These are phyloP conservation scores for Enteromius paludinosus DNA, from an alignment of 2,797 vertebrate species.

Conservation along the genomic window DNA sequence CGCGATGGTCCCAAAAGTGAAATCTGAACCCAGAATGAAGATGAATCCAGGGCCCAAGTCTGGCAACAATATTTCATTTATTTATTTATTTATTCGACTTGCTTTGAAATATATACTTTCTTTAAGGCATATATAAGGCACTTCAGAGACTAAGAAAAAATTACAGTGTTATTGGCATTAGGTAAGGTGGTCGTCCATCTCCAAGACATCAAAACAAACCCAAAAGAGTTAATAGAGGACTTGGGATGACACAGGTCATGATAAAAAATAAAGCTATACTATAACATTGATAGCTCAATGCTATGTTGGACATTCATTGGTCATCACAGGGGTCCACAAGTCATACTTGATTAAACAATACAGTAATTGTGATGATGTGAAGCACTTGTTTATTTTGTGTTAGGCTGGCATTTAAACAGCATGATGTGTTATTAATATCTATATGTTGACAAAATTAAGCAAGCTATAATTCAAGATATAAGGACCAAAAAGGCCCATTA, in stretches of 20 bases:
- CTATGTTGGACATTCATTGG: not conserved
- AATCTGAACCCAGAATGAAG: slow-evolving; percentile 47
- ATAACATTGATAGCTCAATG: not conserved
- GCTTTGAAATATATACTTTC: slow-evolving; percentile 15
- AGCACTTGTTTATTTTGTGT: not conserved
- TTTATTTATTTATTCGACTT: slow-evolving; percentile 40
- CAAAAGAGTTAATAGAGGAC: slow-evolving; percentile 7
- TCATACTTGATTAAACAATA: not conserved
- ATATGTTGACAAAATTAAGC: not conserved
- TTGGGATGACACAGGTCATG: not conserved
- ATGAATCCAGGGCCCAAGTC: slow-evolving; percentile 38
- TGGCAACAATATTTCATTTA: slow-evolving; percentile 36
- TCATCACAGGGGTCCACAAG: not conserved
- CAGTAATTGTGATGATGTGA: not conserved
- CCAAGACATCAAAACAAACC: slow-evolving; percentile 1
- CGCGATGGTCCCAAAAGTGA: slow-evolving; percentile 51
- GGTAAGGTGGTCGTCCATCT: not conserved
- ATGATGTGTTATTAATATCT: not conserved
- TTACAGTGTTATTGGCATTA: not conserved
- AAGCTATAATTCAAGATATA: not conserved
- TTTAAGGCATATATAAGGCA: not conserved
- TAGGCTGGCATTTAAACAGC: not conserved
- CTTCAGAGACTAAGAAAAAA: not conserved
- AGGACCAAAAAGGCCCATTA: not conserved
- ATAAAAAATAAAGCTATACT: slow-evolving; percentile 66